Evolutionary conservation across 1,140 invertebrate genomes (phyloP).

Genomic region (Carposina sasakii): DNA sequence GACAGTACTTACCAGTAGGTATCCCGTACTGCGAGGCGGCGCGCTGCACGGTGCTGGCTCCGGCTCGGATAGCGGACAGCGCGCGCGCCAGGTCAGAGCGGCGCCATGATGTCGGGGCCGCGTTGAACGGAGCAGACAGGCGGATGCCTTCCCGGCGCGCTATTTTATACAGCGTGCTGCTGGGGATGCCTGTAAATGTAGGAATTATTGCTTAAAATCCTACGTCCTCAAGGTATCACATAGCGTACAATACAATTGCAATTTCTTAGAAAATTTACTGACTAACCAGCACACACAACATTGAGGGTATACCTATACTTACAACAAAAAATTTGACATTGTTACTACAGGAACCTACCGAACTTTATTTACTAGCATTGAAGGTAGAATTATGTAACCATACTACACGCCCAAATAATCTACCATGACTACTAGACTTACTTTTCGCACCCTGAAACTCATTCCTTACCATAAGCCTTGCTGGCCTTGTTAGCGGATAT

Average conservation of each 20-base stretch:
- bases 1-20: constrained; percentile 75
- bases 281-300: too few relatives aligned
- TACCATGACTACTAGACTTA: not conserved
- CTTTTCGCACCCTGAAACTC: too few relatives aligned
- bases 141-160: constrained; percentile 90
- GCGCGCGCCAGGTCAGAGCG: constrained; percentile 87
- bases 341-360: too few relatives aligned
- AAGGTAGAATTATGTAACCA: not conserved
- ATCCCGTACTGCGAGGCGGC: constrained; percentile 89
- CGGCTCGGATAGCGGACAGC: constrained; percentile 85
- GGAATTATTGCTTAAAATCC: too few relatives aligned
- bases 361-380: too few relatives aligned
- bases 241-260: not conserved
- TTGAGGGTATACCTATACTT: too few relatives aligned
- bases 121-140: constrained; percentile 89
- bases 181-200: constrained; percentile 83
- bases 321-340: too few relatives aligned
- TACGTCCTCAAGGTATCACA: not conserved
- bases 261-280: too few relatives aligned
- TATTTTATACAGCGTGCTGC: constrained; percentile 92
- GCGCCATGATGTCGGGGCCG: constrained; percentile 91
- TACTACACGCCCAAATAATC: not conserved
- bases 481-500: constrained; percentile 93
- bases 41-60: constrained; percentile 88
- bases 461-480: constrained; percentile 84